Conservation (phyloP, 2,888 invertebrate species). For the Tipula helvola region DNA sequence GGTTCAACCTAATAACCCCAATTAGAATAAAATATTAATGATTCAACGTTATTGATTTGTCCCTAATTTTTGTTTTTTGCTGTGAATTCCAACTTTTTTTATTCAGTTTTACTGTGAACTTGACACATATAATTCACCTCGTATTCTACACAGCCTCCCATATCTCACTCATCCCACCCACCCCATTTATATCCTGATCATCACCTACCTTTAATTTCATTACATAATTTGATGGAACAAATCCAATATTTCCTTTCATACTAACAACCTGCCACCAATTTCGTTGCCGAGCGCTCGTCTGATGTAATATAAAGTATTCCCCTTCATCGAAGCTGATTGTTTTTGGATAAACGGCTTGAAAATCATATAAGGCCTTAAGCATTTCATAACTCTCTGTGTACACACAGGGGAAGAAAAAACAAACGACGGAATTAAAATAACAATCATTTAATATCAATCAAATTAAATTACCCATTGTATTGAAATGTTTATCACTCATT, state of each 20-base stretch:
- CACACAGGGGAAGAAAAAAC: conserved; percentile 17
- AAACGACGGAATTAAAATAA: neutral
- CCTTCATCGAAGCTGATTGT: conserved; percentile 69
- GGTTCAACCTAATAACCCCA: conserved; percentile 46
- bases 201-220: conserved; percentile 54
- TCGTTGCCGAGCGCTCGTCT: conserved; percentile 62
- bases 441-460: neutral
- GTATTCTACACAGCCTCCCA: neutral
- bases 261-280: conserved; percentile 87
- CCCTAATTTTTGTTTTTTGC: neutral
- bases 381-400: conserved; percentile 59
- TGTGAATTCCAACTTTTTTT: neutral
- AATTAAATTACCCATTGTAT: conserved; percentile 5
- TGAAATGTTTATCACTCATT: neutral
- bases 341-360: conserved; percentile 71
- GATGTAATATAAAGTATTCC: conserved; percentile 68
- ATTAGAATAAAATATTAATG: conserved; percentile 12
- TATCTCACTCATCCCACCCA: neutral
- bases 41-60: neutral
- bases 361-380: conserved; percentile 72
- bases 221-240: conserved; percentile 80
- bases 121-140: neutral
- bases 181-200: neutral
- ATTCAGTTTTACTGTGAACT: conserved; percentile 4
- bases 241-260: conserved; percentile 67